Evolutionary conservation across 1,140 invertebrate species (phyloP), one percentile per base, ranked within the genome.

Genomic region (Formica exsecta): DNA sequence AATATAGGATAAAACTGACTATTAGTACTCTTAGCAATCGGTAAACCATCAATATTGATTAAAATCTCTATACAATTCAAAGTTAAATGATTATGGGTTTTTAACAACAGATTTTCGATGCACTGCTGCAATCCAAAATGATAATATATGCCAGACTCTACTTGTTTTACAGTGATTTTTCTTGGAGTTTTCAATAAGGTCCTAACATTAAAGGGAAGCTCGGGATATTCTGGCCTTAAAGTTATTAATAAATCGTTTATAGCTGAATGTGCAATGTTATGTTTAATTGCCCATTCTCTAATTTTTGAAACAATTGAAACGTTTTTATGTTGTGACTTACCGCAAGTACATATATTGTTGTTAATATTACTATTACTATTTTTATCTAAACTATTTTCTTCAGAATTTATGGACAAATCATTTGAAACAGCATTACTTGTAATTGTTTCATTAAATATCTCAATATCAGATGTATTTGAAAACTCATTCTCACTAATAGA

Each of bases 1-100:
- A n/a, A n/a, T n/a, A n/a, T n/a, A n/a, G n/a, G n/a, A n/a, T n/a
- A n/a, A n/a, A n/a, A n/a, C n/a, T n/a, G n/a, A n/a, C n/a, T n/a
- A n/a, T n/a, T n/a, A n/a, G n/a, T n/a, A n/a, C n/a, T n/a, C 4
- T 44, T 44, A 41, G 65, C 38, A 44, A 68, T 68, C 11, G 38
- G 65, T 44, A 68, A 68, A 44, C 65, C 38, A 68, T 68, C 65
- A 41, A 68, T 68, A 41, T 68, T 68, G 16, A 68, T 13, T 25
- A 68, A 44, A 68, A 68, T 68, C 4, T 68, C 19, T 22, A 44
- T 38, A 41, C 38, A 44, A 68, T 68, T 41, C 19, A 19, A 41
- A 25, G 8, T 22, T 44, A 25, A 38, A 68, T 1, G 3, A 25
- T 68, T 38, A 44, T 8, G 7, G 8, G 3, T 44, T 68, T 68